Conservation (phyloP, 2,888 invertebrate genomes). For the Neoascia interrupta region DNA sequence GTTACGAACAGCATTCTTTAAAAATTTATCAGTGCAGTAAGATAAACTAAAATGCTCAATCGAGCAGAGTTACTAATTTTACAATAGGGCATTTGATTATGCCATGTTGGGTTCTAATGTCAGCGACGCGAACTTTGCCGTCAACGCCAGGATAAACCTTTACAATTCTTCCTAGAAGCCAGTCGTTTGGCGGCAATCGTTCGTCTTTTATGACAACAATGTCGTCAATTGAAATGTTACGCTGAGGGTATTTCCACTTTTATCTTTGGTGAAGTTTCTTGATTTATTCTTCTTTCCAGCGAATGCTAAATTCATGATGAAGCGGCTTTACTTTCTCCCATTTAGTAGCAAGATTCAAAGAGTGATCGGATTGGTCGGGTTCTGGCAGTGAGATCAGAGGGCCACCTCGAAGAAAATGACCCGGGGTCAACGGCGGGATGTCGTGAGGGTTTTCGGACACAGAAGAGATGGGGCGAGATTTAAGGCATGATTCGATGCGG, state of each 20-base stretch:
- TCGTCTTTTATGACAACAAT: not conserved
- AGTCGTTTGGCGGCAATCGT: not conserved
- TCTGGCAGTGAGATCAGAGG: too few relatives aligned
- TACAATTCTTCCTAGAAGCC: slow-evolving; percentile 4
- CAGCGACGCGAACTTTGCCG: slow-evolving; percentile 5
- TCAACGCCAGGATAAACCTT: slow-evolving; percentile 6
- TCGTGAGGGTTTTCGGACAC: not conserved
- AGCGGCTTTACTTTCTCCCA: not conserved
- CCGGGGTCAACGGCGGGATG: not conserved
- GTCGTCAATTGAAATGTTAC: not conserved
- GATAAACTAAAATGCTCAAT: too few relatives aligned
- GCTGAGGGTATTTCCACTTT: not conserved
- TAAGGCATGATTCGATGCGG: not conserved
- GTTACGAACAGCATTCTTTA: too few relatives aligned
- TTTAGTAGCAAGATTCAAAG: too few relatives aligned
- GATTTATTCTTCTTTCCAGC: not conserved
- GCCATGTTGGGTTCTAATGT: not conserved
- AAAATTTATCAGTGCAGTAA: too few relatives aligned
- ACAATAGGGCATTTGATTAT: slow-evolving; percentile 1
- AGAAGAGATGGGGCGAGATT: not conserved
- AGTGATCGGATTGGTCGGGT: too few relatives aligned
- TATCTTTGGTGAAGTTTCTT: not conserved
- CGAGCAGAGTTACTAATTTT: too few relatives aligned
- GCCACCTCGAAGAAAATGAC: not conserved
- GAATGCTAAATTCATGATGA: too few relatives aligned